phyloP scores from a whole-genome alignment of 2,888 invertebrate species.

The Panzeria rudis region DNA sequence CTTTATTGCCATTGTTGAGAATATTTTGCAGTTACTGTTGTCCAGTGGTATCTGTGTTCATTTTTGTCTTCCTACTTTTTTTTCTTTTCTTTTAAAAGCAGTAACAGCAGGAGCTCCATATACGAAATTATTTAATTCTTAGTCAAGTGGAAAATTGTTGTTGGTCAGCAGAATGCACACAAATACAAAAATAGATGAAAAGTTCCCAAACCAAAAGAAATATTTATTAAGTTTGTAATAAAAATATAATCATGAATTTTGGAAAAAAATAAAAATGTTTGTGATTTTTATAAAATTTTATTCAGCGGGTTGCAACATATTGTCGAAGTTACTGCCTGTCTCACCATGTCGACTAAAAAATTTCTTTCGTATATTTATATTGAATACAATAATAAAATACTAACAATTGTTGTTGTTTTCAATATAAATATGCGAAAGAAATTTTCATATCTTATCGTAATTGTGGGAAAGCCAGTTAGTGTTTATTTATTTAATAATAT shows the following conservation, averaged over 20 bases:
- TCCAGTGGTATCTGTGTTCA: slow-evolving; percentile 21
- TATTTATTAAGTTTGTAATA: slow-evolving; percentile 30
- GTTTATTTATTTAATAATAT: no score
- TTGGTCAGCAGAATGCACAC: slow-evolving; percentile 55
- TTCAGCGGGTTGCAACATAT: not conserved
- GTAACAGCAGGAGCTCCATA: slow-evolving; percentile 73
- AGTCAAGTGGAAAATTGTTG: slow-evolving; percentile 82
- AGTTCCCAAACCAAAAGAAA: not conserved
- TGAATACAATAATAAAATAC: no score
- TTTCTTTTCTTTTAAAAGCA: slow-evolving; percentile 4
- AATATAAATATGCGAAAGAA: no score
- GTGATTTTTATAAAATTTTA: not conserved
- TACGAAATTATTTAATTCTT: slow-evolving; percentile 72
- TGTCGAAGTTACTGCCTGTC: no score
- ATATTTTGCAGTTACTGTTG: slow-evolving; percentile 47
- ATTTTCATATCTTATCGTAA: no score
- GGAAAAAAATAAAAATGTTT: not conserved
- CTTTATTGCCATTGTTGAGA: slow-evolving; percentile 64
- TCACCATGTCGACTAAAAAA: no score
- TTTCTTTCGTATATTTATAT: no score
- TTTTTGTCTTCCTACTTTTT: not conserved
- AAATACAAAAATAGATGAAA: not conserved
- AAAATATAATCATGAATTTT: slow-evolving; percentile 24
- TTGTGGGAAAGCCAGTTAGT: no score
- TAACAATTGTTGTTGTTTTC: no score